phyloP scores from a whole-genome alignment of 2,113 vertebrate species.

The Scortum barcoo region DNA sequence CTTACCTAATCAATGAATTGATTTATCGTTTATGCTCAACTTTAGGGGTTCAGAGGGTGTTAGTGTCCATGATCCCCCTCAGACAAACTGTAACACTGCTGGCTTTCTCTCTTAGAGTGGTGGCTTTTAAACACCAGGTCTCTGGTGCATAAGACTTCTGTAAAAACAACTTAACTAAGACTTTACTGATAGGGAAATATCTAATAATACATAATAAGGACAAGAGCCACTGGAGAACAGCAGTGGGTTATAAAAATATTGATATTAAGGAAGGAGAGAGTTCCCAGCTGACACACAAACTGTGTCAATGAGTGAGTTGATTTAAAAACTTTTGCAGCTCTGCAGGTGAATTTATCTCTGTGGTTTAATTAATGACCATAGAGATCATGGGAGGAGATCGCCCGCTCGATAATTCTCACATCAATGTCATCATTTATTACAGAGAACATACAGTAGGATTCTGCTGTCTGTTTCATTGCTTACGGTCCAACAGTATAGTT shows the following conservation, averaged over 20 bases:
- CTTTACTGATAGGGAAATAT: background rate
- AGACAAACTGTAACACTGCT: background rate
- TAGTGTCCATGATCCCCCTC: background rate
- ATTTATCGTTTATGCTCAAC: background rate
- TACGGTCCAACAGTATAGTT: background rate
- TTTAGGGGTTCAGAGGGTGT: background rate
- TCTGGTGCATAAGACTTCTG: background rate
- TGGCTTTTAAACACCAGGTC: background rate
- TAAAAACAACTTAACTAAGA: background rate
- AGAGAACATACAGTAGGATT: conserved; percentile 2
- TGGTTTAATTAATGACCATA: conserved; percentile 33
- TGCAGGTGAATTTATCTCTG: conserved; percentile 27
- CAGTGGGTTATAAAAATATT: too few relatives aligned
- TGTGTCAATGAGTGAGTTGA: background rate
- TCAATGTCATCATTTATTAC: conserved; percentile 42
- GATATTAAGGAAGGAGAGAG: background rate
- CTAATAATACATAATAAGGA: too few relatives aligned
- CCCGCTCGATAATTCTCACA: conserved; percentile 23
- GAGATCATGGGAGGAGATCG: conserved; percentile 5
- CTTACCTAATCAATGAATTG: background rate
- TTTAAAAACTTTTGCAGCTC: conserved; percentile 28
- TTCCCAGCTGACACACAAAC: background rate
- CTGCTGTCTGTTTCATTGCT: background rate
- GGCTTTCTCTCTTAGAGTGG: background rate
- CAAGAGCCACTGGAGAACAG: too few relatives aligned